Evolutionary conservation across 2,113 vertebrate genomes (phyloP).

Genomic region (Isichthys henryi): DNA sequence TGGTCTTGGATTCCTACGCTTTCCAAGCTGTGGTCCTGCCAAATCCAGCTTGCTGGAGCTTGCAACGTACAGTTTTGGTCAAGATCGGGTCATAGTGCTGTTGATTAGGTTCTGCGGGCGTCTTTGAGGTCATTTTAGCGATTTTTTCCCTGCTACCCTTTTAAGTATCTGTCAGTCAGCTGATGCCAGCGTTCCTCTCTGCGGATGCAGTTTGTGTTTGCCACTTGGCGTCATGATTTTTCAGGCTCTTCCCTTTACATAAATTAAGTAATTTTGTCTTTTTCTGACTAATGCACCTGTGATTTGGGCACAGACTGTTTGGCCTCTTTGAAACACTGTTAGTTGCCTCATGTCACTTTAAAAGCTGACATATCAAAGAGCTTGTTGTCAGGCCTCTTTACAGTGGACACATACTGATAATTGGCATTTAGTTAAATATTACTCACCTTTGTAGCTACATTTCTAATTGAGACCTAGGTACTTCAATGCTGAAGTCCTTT

Average conservation of each 20-base stretch:
- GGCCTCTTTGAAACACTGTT: neutral
- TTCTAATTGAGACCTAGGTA: neutral
- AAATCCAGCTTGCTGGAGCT: neutral
- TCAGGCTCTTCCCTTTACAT: neutral
- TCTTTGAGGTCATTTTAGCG: neutral
- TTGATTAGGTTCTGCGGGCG: neutral
- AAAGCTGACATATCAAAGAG: neutral
- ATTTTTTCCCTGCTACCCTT: neutral
- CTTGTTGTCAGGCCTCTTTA: neutral
- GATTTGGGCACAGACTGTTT: neutral
- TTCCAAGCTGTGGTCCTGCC: neutral
- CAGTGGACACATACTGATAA: neutral
- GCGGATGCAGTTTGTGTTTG: neutral
- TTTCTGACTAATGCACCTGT: neutral
- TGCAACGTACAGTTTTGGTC: neutral
- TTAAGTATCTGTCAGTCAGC: neutral
- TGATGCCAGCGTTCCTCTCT: neutral
- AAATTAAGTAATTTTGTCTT: neutral
- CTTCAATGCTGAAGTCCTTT: neutral
- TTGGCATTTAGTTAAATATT: neutral
- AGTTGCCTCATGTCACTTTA: neutral
- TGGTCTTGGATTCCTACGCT: neutral
- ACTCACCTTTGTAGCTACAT: neutral
- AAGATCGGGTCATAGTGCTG: neutral
- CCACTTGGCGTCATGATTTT: neutral